Evolutionary conservation across 2,797 vertebrate species (phyloP).

Genomic region (Sebastes vulpes): DNA sequence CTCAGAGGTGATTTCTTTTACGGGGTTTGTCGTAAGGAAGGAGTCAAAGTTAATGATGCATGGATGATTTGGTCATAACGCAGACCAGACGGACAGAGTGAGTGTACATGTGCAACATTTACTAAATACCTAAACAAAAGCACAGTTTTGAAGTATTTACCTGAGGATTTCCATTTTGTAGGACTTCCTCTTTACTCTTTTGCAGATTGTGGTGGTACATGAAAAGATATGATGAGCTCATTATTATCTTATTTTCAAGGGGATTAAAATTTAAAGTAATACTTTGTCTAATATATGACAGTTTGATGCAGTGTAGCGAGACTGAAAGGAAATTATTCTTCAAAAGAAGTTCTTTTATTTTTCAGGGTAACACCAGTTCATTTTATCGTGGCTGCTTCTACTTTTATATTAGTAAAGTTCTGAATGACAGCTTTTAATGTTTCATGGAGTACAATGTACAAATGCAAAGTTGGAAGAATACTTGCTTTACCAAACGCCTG

Average conservation of each 20-base stretch:
- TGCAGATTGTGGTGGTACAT: neutral
- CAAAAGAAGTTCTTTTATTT: no score
- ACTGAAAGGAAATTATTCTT: no score
- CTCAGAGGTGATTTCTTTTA: conserved; percentile 58
- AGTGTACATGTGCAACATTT: neutral
- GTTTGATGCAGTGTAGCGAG: no score
- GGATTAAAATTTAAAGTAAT: neutral
- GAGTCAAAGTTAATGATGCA: conserved; percentile 63
- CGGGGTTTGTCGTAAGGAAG: conserved; percentile 40
- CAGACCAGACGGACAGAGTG: neutral
- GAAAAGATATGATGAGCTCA: neutral
- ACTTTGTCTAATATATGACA: neutral
- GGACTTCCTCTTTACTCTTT: neutral
- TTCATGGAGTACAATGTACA: neutral
- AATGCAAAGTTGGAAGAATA: neutral
- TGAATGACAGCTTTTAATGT: neutral
- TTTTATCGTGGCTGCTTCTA: neutral
- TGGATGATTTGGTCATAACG: conserved; percentile 33
- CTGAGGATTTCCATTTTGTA: neutral
- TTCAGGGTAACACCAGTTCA: no score
- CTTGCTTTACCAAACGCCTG: no score
- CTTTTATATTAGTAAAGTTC: neutral
- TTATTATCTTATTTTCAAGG: neutral
- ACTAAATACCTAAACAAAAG: neutral
- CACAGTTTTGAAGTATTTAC: neutral